Base-by-base conservation (phyloP, 92 coral and sea anemone genomes). In the Porites cylindrica region DNA sequence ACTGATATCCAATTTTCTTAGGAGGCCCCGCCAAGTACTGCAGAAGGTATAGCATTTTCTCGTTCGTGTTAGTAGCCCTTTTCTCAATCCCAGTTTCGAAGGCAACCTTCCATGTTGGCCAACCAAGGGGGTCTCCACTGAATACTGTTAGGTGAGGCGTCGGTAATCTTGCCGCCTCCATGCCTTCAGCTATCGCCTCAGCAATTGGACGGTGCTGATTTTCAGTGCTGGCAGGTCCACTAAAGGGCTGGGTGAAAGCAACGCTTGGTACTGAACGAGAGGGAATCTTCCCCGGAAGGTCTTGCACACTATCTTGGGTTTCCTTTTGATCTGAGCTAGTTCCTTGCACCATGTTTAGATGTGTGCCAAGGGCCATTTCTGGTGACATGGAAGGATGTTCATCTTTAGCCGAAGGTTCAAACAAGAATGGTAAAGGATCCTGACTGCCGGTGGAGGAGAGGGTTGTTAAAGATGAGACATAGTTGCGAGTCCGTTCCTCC, bases 1-100 rank as follows among this genome's bases (percentile, higher is more conserved):
- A 86, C 84, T 81, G 93, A 53, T 86, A 90, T 1, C 93, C 93
- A 8, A 90, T 79, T 54, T 90, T 81, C 91, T 65, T 81, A 20
- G 93, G 85, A 56, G 86, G 68, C 1, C 85, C 76, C 20, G 88
- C 60, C 67, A 90, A 70, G 53, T 80, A 90, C n/a, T 90, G 93
- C 13, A 85, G 74, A 26, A 90, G 76, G 29, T 90, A 90, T 50
- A 89, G 52, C 4, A 84, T 73, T 59, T 72, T 79, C 60, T 88
- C 91, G 12, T 78, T 76, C 10, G 87, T 51, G 52, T 65, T 88
- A 21, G 70, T 54, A 6, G 85, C 62, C 60, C 92, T 78, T 47
- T 85, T 85, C 21, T 89, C 89, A 29, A 89, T 89, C 18, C 84
- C 92, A 4, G 89, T 72, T 66, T 90, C 92, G 61, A 90, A 85